A percentile compares a stretch with the other conserved stretches of the same genome.
These are phyloP conservation scores for Philopotamus ludificatus DNA, from an alignment of 1,140 invertebrate genomes.

Conservation along the genomic window DNA sequence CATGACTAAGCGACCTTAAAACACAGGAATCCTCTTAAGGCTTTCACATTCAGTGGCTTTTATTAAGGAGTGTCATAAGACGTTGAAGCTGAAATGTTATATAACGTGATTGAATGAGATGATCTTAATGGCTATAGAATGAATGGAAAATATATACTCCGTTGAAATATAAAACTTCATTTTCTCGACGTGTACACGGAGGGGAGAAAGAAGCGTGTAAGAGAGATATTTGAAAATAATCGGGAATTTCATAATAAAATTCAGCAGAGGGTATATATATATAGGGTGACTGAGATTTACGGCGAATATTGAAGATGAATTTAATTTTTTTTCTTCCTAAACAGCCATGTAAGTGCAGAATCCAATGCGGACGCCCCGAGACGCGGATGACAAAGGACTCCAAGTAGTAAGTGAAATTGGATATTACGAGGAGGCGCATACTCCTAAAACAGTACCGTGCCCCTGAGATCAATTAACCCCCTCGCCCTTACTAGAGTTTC, in stretches of 20 bases:
- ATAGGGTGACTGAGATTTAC: no score
- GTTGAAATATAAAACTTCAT: no score
- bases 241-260: no score
- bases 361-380: no score
- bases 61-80: constrained; percentile 34
- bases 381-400: no score
- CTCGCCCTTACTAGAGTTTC: constrained; percentile 32
- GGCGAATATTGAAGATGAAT: no score
- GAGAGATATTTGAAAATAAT: no score
- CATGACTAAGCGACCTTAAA: constrained; percentile 30
- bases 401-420: constrained; percentile 37
- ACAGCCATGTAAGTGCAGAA: no score
- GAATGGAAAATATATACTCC: constrained; percentile 31
- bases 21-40: constrained; percentile 36
- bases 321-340: no score
- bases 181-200: no score
- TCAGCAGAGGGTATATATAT: no score
- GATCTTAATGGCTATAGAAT: constrained; percentile 31
- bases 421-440: constrained; percentile 35
- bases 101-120: constrained; percentile 36
- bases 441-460: constrained; percentile 39
- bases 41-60: constrained; percentile 19
- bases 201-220: no score
- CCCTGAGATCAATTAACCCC: constrained; percentile 41
- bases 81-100: constrained; percentile 23